A percentile compares a stretch with the other conserved stretches of the same genome.
Conservation (phyloP, 2,888 invertebrate genomes). For the Tachystola acroxantha region DNA sequence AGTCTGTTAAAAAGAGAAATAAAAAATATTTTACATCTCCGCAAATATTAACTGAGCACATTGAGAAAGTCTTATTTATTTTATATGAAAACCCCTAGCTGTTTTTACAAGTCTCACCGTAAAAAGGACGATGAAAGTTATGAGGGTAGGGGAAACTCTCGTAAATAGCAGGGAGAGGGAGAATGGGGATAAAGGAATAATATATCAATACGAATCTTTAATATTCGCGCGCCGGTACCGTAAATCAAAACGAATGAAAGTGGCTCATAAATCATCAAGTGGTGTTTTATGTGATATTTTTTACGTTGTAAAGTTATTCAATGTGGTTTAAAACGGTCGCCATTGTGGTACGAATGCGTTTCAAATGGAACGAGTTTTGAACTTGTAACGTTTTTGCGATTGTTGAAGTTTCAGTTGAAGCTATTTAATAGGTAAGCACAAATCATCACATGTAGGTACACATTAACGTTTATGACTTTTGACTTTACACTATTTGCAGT, state of each 20-base stretch:
- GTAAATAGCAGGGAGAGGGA: slow-evolving; percentile 68
- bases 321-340: slow-evolving; percentile 7
- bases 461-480: too few species aligned
- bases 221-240: slow-evolving; percentile 69
- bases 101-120: slow-evolving; percentile 65
- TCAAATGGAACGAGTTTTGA: too few species aligned
- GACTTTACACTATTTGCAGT: too few species aligned
- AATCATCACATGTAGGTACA: too few species aligned
- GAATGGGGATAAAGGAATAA: slow-evolving; percentile 76
- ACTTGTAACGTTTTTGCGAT: too few species aligned
- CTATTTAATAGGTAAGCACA: too few species aligned
- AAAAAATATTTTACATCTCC: slow-evolving; percentile 20
- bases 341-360: background rate
- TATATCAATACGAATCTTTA: slow-evolving; percentile 78
- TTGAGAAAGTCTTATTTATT: slow-evolving; percentile 43
- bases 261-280: slow-evolving; percentile 67
- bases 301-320: slow-evolving; percentile 28
- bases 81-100: slow-evolving; percentile 49
- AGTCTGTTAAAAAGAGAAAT: slow-evolving; percentile 7
- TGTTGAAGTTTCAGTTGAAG: too few species aligned
- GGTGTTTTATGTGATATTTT: slow-evolving; percentile 42
- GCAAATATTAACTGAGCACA: slow-evolving; percentile 40
- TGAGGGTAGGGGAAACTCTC: slow-evolving; percentile 68
- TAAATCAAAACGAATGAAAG: slow-evolving; percentile 74
- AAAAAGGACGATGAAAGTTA: slow-evolving; percentile 74